phyloP scores from a whole-genome alignment of 2,888 invertebrate species.

The Oasisia sp. region DNA sequence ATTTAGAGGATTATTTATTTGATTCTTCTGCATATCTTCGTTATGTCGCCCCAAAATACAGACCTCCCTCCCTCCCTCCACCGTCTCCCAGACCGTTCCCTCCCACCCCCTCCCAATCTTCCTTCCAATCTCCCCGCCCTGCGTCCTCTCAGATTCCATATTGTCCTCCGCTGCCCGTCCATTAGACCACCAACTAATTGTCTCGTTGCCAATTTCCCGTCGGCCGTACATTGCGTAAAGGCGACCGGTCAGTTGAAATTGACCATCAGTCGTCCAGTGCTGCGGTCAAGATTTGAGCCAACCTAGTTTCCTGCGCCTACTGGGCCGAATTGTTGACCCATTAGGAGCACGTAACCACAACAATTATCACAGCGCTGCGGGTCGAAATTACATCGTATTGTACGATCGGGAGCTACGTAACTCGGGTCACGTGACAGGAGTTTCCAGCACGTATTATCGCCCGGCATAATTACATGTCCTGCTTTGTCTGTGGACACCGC shows the following conservation, averaged over 20 bases:
- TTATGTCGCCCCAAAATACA: no score
- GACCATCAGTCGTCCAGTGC: background rate
- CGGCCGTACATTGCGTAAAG: background rate
- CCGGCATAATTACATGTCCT: background rate
- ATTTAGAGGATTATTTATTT: no score
- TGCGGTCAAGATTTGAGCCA: background rate
- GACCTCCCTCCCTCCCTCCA: no score
- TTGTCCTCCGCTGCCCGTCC: background rate
- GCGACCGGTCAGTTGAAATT: background rate
- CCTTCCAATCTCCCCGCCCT: background rate
- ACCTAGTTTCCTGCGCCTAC: background rate
- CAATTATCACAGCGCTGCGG: background rate
- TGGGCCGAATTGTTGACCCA: background rate
- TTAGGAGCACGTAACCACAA: background rate
- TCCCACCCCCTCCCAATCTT: background rate
- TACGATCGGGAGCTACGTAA: background rate
- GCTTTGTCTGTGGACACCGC: background rate
- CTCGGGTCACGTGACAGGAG: background rate
- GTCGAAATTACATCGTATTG: background rate
- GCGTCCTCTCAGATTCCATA: background rate
- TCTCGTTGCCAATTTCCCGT: constrained; percentile 17
- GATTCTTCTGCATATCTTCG: no score
- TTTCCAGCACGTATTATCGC: background rate
- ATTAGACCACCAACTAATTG: constrained; percentile 17
- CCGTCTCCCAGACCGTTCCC: background rate